Evolutionary conservation across 2,113 vertebrate genomes (phyloP), one percentile per base, ranked within the genome.

Genomic region (Macquaria australasica): DNA sequence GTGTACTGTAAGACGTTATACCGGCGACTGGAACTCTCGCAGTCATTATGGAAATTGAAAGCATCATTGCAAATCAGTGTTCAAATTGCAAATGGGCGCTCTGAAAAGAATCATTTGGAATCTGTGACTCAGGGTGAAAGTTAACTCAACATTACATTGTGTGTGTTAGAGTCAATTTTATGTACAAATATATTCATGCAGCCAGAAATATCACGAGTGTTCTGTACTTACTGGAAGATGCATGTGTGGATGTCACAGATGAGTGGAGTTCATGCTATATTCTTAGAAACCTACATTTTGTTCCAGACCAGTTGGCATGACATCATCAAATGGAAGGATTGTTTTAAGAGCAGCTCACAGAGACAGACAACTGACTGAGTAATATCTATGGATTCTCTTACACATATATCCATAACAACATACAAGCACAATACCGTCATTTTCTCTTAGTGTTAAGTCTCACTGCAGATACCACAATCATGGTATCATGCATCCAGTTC

Each of bases 21-120:
- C 34, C 50, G 64, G 73, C 18, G 1, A 69, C 75, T 64, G 72
- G 62, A 82, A 37, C 85, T 83, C 76, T 43, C 0, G 25, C 55
- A 23, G 62, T 88, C 76, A 76, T 92, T 84, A 87, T 74, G 78
- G 76, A 76, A 86, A 83, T 71, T 76, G 66, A 64, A 68, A 77
- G 80, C n/a, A 31, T 87, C 83, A 64, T 74, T 48, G 51, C 68
- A 79, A 86, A 90, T 88, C 70, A 73, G 41, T 0, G 51, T 64
- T 88, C 56, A 58, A 72, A 81, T 39, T 79, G 60, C 51, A 79
- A 77, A 79, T 39, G 11, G 28, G 45, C 1, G 48, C 56, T 69
- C 55, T 68, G 60, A 86, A 79, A 41, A 72, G 51, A 83, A 41
- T 58, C 20, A 8, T 71, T 78, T 82, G 78, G 79, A 86, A 78